Conservation (phyloP, 2,797 vertebrate species). For the Muscicapa comitata region DNA sequence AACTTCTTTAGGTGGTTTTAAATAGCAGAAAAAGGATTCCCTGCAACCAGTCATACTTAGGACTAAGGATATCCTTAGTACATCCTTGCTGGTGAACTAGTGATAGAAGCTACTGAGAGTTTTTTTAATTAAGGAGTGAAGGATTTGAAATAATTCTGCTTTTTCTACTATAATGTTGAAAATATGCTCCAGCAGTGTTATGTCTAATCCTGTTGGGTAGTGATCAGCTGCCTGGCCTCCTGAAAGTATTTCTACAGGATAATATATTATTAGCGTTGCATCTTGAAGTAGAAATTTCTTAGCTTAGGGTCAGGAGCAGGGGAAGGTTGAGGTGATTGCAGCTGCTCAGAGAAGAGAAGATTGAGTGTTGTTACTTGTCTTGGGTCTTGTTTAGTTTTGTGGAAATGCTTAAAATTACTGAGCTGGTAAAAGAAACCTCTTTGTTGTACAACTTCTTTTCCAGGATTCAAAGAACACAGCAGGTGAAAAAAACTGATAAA, state of each 20-base stretch:
- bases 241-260: neutral
- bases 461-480: neutral
- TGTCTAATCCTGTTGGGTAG: neutral
- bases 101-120: neutral
- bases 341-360: neutral
- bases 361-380: neutral
- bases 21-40: neutral
- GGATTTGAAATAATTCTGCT: neutral
- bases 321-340: neutral
- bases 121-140: neutral
- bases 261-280: neutral
- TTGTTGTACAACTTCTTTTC: neutral
- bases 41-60: neutral
- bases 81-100: neutral
- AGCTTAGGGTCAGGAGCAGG: neutral
- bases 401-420: neutral
- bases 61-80: neutral
- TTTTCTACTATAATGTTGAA: neutral
- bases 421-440: neutral
- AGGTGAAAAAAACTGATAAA: neutral
- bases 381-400: neutral
- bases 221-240: neutral
- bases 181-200: neutral
- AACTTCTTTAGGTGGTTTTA: neutral
- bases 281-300: neutral